Percentiles rank a stretch among this genome's conserved stretches.
These are phyloP conservation scores for Verasper variegatus DNA, from an alignment of 2,113 vertebrate species.

Conservation along the genomic window DNA sequence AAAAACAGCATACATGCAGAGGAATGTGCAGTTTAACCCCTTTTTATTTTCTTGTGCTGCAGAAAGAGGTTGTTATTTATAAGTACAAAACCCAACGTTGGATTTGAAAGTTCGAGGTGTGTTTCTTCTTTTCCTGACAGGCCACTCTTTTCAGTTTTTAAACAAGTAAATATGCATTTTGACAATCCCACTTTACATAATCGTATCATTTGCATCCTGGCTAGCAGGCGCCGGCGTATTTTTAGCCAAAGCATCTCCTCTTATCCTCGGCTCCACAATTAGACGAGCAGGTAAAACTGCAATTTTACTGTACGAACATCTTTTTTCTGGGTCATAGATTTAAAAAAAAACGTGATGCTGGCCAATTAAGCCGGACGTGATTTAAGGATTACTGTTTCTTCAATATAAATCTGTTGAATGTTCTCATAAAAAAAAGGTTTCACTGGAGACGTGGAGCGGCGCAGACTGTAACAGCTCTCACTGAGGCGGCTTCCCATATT, in stretches of 20 bases:
- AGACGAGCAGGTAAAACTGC: conserved; percentile 52
- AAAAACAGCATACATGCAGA: too few relatives aligned
- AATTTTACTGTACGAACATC: conserved; percentile 41
- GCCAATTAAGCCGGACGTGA: conserved; percentile 52
- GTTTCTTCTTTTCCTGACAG: conserved; percentile 10
- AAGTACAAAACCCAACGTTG: background rate
- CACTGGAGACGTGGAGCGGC: conserved; percentile 3
- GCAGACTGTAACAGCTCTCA: conserved; percentile 17
- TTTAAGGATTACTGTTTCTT: conserved; percentile 42
- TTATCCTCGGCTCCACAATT: conserved; percentile 43
- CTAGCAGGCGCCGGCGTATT: conserved; percentile 42
- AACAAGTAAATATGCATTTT: conserved; percentile 8
- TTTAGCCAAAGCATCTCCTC: conserved; percentile 43
- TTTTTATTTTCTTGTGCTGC: background rate
- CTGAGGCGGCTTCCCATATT: conserved; percentile 25
- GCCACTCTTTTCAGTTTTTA: too few relatives aligned
- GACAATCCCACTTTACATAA: conserved; percentile 36
- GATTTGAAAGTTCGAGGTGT: background rate
- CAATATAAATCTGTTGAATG: conserved; percentile 36
- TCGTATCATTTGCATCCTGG: conserved; percentile 54
- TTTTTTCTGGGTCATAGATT: conserved; percentile 63
- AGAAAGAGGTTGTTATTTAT: background rate
- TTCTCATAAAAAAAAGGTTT: conserved; percentile 45
- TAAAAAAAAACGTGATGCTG: conserved; percentile 30
- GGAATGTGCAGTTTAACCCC: too few relatives aligned